These are phyloP conservation scores for Panorpa germanica DNA, from an alignment of 2,888 invertebrate species.

Conservation along the genomic window DNA sequence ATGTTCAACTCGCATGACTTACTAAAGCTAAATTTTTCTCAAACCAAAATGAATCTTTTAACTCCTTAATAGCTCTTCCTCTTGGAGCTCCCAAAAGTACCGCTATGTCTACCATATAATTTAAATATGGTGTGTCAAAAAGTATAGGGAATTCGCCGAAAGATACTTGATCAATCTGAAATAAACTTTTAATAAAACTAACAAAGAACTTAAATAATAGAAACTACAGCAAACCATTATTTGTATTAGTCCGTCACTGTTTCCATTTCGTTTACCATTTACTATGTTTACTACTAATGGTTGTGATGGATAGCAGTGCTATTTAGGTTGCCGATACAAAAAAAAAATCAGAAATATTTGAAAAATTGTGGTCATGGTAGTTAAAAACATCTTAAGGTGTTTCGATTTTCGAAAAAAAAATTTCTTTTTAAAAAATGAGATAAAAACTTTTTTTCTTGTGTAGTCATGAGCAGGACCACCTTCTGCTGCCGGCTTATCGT, in stretches of 20 bases:
- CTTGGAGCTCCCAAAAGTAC: constrained; percentile 67
- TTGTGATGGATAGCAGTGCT: no score
- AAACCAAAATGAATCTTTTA: constrained; percentile 65
- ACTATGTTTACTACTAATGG: constrained; percentile 6
- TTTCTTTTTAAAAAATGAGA: no score
- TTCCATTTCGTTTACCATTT: constrained; percentile 1
- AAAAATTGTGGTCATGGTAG: no score
- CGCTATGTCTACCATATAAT: constrained; percentile 77
- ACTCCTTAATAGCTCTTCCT: constrained; percentile 42
- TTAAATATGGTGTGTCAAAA: constrained; percentile 63
- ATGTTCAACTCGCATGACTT: constrained; percentile 29
- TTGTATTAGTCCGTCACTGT: background rate
- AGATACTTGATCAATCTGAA: constrained; percentile 61
- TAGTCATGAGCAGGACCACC: no score
- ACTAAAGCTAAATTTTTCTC: constrained; percentile 86
- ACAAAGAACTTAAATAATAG: no score
- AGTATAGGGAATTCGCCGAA: constrained; percentile 61
- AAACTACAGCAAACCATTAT: background rate
- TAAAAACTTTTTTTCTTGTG: no score
- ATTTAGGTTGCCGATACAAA: no score
- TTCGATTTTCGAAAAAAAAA: no score
- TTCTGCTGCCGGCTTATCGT: no score
- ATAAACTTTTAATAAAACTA: constrained; percentile 10
- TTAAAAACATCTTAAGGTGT: no score
- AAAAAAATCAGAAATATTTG: no score